Evolutionary conservation across 2,888 invertebrate species (phyloP).

Genomic region (Coelogynopora nodosa): DNA sequence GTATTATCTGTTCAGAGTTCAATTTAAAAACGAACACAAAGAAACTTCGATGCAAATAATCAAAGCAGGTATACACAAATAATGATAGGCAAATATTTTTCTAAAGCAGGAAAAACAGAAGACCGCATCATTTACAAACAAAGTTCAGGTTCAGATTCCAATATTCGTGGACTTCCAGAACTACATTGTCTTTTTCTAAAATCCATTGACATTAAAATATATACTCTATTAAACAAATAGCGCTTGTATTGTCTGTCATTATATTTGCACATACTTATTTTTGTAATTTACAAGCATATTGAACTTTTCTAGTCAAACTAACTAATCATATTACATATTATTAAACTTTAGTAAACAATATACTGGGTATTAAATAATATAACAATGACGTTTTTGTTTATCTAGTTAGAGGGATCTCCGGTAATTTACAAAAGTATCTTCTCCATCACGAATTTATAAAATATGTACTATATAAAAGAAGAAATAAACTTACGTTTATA

Average conservation of each 20-base stretch:
- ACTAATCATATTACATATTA: neutral
- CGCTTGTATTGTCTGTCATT: neutral
- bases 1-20: neutral
- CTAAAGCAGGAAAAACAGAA: neutral
- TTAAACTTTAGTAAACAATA: neutral
- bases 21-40: neutral
- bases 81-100: neutral
- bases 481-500: neutral
- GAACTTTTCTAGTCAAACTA: neutral
- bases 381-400: neutral
- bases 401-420: neutral
- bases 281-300: too few species aligned
- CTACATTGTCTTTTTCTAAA: neutral
- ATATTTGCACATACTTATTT: neutral
- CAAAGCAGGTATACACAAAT: neutral
- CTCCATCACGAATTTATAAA: neutral
- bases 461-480: neutral
- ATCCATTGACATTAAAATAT: neutral
- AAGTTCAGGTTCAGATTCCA: neutral
- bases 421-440: neutral
- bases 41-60: neutral
- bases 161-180: neutral
- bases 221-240: neutral
- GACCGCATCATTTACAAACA: neutral
- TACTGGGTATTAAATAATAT: neutral